Percentiles rank a stretch among this genome's conserved stretches.
phyloP scores from a whole-genome alignment of 2,113 vertebrate species.

The Vulpes ferrilata region DNA sequence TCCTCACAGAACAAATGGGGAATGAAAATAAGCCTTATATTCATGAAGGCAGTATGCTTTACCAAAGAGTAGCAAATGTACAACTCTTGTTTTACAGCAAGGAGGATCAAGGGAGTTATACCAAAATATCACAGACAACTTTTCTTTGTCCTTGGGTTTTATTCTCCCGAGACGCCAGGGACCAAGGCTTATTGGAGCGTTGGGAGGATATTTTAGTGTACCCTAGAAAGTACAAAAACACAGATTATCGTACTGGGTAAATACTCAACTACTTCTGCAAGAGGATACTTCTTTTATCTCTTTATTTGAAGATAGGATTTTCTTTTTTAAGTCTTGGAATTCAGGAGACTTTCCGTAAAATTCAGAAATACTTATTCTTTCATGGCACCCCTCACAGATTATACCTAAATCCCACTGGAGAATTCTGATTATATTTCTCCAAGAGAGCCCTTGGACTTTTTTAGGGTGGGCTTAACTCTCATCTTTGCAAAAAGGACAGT shows the following conservation, averaged over 20 bases:
- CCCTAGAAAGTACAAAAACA: background rate
- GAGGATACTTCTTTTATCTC: background rate
- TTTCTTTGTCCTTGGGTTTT: background rate
- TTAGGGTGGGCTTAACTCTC: constrained; percentile 56
- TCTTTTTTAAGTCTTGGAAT: constrained; percentile 46
- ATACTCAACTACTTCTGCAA: background rate
- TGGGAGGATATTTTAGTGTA: background rate
- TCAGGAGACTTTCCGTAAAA: constrained; percentile 30
- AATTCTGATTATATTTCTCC: constrained; percentile 52
- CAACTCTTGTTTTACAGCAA: background rate
- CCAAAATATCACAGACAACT: background rate
- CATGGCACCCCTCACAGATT: background rate
- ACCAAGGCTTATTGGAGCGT: background rate
- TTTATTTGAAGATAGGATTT: constrained; percentile 50
- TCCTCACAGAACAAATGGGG: background rate
- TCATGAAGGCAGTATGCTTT: background rate
- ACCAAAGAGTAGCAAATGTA: constrained; percentile 17
- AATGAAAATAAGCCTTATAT: background rate
- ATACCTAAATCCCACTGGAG: constrained; percentile 33
- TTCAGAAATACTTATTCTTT: constrained; percentile 59
- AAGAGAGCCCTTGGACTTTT: constrained; percentile 49
- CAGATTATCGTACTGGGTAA: background rate
- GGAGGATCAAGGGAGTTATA: background rate
- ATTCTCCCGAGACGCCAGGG: constrained; percentile 2
- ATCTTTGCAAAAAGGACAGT: constrained; percentile 69